Base-by-base conservation (phyloP, 2,888 invertebrate species). In the Eupithecia subumbrata region DNA sequence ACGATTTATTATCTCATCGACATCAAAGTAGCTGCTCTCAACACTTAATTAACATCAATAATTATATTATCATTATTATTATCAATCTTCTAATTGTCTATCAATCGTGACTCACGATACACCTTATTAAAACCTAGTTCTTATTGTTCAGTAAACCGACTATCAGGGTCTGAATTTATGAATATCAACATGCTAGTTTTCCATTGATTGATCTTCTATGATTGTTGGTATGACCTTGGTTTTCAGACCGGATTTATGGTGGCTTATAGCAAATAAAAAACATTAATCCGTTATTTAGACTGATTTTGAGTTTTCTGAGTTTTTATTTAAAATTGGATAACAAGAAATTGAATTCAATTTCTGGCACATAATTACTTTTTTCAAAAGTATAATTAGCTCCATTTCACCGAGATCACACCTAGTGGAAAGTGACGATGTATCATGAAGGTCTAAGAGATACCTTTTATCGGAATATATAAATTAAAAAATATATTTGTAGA, bases 91-190 rank as follows among this genome's bases (percentile, higher is more conserved):
- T 68, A 22, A 45, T 43, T 68, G 43, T 43, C 25, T 43, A 37
- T 22, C 4, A 68, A 68, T 73, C 79, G 79, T 80, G 78, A 76
- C 52, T 79, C 78, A 81, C 80, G 80, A 80, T 63, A 56, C 71
- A 52, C 63, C 66, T 63, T 60, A 69, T 67, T n/a, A 25, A 34
- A 56, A 12, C 52, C 63, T 7, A 60, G 69, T 52, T 71, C 60
- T n/a, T 56, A 64, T 67, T 67, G 66, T 40, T 67, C 40, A 63
- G 60, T 60, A 60, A 12, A 14, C 25, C 5, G 60, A 67, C 66
- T 66, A 48, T 63, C 76, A 73, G 67, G 30, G 43, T 64, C 56
- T 34, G 78, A 79, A 80, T 78, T 72, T 25, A 77, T 79, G 66
- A 79, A 78, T 79, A 78, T 40, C 14, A 68, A 68, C 4, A 43